These are phyloP conservation scores for Danaus plexippus DNA, from an alignment of 1,140 invertebrate species.

Conservation along the genomic window DNA sequence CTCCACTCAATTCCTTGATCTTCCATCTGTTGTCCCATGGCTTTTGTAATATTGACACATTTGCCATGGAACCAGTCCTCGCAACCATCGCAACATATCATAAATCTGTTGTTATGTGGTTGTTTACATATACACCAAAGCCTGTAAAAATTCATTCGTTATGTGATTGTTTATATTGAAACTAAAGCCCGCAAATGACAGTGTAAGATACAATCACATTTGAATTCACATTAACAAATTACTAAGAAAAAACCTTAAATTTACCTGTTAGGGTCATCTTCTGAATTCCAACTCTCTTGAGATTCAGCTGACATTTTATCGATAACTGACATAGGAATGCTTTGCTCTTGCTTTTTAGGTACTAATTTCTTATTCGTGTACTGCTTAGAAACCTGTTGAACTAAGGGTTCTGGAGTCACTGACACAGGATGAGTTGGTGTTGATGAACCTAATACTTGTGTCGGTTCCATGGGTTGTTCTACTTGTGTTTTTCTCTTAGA, in stretches of 20 bases:
- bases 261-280: slow-evolving; percentile 92
- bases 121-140: slow-evolving; percentile 97
- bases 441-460: slow-evolving; percentile 18
- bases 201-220: too few species aligned
- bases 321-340: slow-evolving; percentile 23
- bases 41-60: slow-evolving; percentile 94
- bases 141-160: slow-evolving; percentile 33
- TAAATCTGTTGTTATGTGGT: slow-evolving; percentile 96
- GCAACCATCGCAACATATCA: slow-evolving; percentile 97
- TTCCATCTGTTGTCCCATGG: slow-evolving; percentile 92
- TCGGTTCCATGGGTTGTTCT: slow-evolving; percentile 20
- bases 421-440: slow-evolving; percentile 20
- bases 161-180: too few species aligned
- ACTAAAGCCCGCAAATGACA: too few species aligned
- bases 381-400: slow-evolving; percentile 43
- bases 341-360: slow-evolving; percentile 45
- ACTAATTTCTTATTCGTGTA: slow-evolving; percentile 54
- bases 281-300: slow-evolving; percentile 80
- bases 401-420: slow-evolving; percentile 28
- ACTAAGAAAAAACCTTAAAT: too few species aligned
- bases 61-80: slow-evolving; percentile 98
- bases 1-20: slow-evolving; percentile 90
- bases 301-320: slow-evolving; percentile 75
- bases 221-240: too few species aligned
- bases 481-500: slow-evolving; percentile 48